Conservation (phyloP, 2,113 vertebrate genomes). For the Cervus canadensis region DNA sequence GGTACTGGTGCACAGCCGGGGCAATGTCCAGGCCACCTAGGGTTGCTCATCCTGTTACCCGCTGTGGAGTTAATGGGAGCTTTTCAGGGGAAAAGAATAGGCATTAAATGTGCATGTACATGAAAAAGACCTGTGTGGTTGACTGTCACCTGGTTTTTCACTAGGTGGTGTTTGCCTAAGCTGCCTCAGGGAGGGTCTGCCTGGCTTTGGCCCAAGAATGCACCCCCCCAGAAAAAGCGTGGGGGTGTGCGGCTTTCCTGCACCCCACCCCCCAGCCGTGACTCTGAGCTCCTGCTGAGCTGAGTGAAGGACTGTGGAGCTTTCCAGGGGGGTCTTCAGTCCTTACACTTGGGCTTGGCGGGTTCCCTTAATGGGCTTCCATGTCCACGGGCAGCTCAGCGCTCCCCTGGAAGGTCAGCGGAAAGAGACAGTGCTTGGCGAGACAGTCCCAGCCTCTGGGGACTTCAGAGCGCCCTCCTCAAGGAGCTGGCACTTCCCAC, state of each 20-base stretch:
- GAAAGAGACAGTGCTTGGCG: background rate
- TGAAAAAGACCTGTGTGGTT: background rate
- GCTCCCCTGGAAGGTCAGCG: background rate
- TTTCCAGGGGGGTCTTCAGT: background rate
- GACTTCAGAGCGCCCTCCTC: background rate
- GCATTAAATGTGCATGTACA: background rate
- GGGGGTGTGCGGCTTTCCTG: background rate
- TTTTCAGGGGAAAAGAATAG: background rate
- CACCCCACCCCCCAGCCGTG: background rate
- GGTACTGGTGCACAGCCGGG: background rate
- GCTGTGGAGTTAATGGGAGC: background rate
- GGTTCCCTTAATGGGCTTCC: background rate
- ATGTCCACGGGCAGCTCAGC: background rate
- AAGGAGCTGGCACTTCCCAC: background rate
- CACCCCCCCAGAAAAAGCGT: background rate
- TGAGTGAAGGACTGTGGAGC: background rate
- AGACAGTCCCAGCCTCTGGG: background rate
- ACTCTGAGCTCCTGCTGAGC: background rate
- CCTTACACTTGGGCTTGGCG: background rate
- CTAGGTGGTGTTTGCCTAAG: background rate
- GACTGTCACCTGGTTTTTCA: background rate
- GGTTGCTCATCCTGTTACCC: background rate
- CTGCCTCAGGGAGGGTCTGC: background rate
- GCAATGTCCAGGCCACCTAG: background rate
- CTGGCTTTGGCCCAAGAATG: background rate